Conservation (phyloP, 2,888 invertebrate species). For the Tenthredo amoena region DNA sequence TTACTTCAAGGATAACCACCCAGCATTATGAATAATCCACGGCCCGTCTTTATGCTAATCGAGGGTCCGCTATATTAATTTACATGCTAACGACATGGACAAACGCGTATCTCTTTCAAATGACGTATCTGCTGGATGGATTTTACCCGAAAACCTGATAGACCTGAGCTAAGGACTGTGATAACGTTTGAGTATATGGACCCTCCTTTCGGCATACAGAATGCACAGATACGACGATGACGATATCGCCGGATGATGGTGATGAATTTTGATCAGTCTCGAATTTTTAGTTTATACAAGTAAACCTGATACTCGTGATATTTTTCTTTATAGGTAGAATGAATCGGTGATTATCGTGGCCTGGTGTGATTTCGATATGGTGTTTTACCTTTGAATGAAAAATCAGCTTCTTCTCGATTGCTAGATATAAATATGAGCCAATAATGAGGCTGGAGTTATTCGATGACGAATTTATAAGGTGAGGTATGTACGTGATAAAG, state of each 20-base stretch:
- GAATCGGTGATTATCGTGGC: background rate
- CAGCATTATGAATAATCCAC: slow-evolving; percentile 48
- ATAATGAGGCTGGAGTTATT: background rate
- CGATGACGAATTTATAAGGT: background rate
- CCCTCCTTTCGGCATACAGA: background rate
- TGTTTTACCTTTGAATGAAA: background rate
- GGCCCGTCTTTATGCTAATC: slow-evolving; percentile 50
- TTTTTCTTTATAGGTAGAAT: background rate
- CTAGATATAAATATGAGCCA: background rate
- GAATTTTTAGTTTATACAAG: background rate
- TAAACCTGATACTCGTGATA: background rate
- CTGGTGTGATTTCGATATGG: background rate
- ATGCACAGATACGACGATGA: background rate
- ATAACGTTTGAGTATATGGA: background rate
- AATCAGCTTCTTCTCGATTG: background rate
- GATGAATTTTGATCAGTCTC: background rate
- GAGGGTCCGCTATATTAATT: slow-evolving; percentile 48
- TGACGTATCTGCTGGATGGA: background rate
- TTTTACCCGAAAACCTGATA: background rate
- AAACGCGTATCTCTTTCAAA: slow-evolving; percentile 29
- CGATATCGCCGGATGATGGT: background rate
- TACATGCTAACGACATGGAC: slow-evolving; percentile 53
- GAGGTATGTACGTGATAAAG: background rate
- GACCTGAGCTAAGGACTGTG: background rate
- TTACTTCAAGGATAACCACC: slow-evolving; percentile 41